Evolutionary conservation across 2,797 vertebrate species (phyloP), one percentile per base, ranked within the genome.

Genomic region (Austrolebias charrua): DNA sequence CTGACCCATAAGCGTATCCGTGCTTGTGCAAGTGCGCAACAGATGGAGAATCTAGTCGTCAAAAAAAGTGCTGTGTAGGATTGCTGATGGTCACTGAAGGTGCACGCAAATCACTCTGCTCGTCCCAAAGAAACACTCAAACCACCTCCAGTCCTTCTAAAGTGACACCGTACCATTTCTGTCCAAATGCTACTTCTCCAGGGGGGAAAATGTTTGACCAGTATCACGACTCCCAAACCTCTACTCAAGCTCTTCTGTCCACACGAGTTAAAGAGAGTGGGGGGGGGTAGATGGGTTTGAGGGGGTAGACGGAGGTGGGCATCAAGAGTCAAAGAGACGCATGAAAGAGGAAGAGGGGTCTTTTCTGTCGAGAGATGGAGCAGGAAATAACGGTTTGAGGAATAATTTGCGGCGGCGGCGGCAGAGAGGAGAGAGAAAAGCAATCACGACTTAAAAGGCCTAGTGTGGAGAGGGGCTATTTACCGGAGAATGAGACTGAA

Each of bases 391-490:
- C 33, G 63, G 69, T 84, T 83, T 82, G 84, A 89, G 74, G 83
- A 87, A 89, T 88, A 73, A 88, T 88, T 89, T 86, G 81, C 43
- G 14, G 77, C 10, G 31, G 75, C 35, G 44, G 71, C 15, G 24
- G 71, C n/a, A 80, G 78, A 83, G 83, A 68, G 62, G 68, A 71
- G 80, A 69, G 79, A 84, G 82, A 85, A 90, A 90, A 88, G 89
- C 89, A 90, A 91, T 92, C 89, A 87, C 76, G 75, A 74, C 64
- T 82, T 91, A 85, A 89, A 90, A 87, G 83, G 78, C 78, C 77
- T 60, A 14, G 78, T 76, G 82, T 86, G 82, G 79, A 90, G 86
- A 89, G 80, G 79, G 83, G 82, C 86, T 91, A 89, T 91, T 92
- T 90, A 89, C 85, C 69, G 55, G 71, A 86, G 82, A 89, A 89